Percentiles rank a stretch among this genome's conserved stretches.
Evolutionary conservation across 2,797 vertebrate genomes (phyloP).

Genomic region (Pangasius macronema): DNA sequence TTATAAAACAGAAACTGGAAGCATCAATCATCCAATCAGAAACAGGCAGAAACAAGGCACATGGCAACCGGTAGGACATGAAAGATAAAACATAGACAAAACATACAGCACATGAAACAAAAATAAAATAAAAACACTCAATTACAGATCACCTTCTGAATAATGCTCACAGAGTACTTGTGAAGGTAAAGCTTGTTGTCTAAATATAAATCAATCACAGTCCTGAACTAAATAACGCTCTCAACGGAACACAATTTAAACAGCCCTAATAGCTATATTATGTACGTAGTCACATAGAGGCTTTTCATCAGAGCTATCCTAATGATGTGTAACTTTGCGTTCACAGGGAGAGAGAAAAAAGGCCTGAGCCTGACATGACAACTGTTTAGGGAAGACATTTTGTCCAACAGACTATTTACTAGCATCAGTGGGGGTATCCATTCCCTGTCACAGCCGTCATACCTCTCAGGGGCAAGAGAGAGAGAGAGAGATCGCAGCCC

Average conservation of each 20-base stretch:
- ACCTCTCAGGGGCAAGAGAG: conserved; percentile 81
- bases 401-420: conserved; percentile 95
- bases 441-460: conserved; percentile 98
- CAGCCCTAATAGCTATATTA: neutral
- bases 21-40: conserved; percentile 1
- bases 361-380: conserved; percentile 48
- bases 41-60: neutral
- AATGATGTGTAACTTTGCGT: conserved; percentile 43
- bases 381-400: conserved; percentile 81
- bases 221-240: neutral
- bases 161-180: neutral
- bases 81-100: neutral
- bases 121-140: neutral
- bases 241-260: neutral
- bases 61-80: neutral
- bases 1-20: conserved; percentile 5
- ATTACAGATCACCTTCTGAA: neutral
- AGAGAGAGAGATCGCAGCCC: conserved; percentile 86
- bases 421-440: conserved; percentile 86
- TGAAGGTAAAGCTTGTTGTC: neutral
- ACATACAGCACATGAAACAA: neutral
- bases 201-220: neutral
- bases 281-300: neutral
- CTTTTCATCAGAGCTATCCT: neutral
- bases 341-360: conserved; percentile 40